Evolutionary conservation across 2,797 vertebrate species (phyloP).

Genomic region (Crocidura indochinensis): DNA sequence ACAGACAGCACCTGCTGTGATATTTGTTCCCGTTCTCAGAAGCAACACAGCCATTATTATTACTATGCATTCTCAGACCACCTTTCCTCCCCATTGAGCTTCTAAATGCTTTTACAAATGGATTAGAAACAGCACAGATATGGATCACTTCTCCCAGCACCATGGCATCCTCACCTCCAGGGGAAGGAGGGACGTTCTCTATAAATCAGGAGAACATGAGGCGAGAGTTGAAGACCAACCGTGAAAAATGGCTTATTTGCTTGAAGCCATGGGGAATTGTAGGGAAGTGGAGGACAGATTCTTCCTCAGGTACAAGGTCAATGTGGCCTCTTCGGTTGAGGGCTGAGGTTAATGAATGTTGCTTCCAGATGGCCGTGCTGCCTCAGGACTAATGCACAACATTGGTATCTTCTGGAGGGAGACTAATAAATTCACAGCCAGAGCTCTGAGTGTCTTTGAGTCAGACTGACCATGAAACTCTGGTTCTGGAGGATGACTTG

Average conservation of each 20-base stretch:
- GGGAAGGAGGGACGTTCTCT: neutral
- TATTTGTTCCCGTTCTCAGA: neutral
- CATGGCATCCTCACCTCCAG: neutral
- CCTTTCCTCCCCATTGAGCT: neutral
- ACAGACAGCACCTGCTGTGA: neutral
- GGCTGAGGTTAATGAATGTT: conserved; percentile 1
- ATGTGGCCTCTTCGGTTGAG: neutral
- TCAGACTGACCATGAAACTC: too few relatives aligned
- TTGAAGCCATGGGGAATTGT: neutral
- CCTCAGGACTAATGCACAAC: too few relatives aligned
- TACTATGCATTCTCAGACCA: neutral
- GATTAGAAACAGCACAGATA: conserved; percentile 45
- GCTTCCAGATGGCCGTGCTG: neutral
- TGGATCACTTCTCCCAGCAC: conserved; percentile 33
- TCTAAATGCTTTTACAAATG: conserved; percentile 32
- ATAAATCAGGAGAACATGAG: conserved; percentile 11
- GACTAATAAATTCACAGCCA: too few relatives aligned
- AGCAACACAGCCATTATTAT: neutral
- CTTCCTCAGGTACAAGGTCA: neutral
- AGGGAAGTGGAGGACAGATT: neutral
- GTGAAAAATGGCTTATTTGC: conserved; percentile 17
- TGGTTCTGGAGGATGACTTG: too few relatives aligned
- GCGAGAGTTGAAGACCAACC: neutral
- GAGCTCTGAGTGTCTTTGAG: too few relatives aligned
- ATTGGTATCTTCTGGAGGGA: too few relatives aligned